phyloP scores from a whole-genome alignment of 2,113 vertebrate species.

The Tragulus kanchil region DNA sequence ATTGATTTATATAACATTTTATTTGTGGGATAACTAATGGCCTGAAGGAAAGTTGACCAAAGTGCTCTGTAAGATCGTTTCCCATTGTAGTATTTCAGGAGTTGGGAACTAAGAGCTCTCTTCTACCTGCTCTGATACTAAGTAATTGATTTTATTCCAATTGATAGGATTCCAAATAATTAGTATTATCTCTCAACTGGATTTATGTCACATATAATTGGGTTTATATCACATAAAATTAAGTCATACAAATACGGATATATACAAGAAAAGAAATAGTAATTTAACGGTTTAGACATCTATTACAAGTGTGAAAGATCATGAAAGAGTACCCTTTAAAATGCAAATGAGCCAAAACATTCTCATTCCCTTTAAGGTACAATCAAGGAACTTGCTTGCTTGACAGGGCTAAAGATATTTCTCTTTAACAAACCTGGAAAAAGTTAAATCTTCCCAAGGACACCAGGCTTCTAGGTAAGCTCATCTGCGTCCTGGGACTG shows the following conservation, averaged over 20 bases:
- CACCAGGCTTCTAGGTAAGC: background rate
- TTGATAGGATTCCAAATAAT: slow-evolving; percentile 14
- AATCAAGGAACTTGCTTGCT: slow-evolving; percentile 15
- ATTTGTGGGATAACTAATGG: background rate
- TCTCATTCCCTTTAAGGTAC: slow-evolving; percentile 81
- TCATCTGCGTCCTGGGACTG: slow-evolving; percentile 1
- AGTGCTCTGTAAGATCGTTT: background rate
- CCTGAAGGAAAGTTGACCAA: background rate
- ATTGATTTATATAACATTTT: background rate
- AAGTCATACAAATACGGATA: background rate
- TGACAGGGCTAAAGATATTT: slow-evolving; percentile 57
- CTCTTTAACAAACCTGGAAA: slow-evolving; percentile 49
- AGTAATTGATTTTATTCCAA: background rate
- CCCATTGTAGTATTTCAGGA: background rate
- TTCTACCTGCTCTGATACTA: background rate
- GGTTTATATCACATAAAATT: background rate
- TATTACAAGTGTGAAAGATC: slow-evolving; percentile 89
- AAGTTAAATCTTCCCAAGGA: slow-evolving; percentile 63
- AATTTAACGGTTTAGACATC: slow-evolving; percentile 89
- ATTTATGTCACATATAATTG: background rate
- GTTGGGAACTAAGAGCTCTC: background rate
- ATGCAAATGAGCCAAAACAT: slow-evolving; percentile 82
- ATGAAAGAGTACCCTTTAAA: slow-evolving; percentile 84
- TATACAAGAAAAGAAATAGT: slow-evolving; percentile 82
- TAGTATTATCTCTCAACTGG: background rate